Conservation (phyloP, 2,888 invertebrate species). For the Melieria picta region DNA sequence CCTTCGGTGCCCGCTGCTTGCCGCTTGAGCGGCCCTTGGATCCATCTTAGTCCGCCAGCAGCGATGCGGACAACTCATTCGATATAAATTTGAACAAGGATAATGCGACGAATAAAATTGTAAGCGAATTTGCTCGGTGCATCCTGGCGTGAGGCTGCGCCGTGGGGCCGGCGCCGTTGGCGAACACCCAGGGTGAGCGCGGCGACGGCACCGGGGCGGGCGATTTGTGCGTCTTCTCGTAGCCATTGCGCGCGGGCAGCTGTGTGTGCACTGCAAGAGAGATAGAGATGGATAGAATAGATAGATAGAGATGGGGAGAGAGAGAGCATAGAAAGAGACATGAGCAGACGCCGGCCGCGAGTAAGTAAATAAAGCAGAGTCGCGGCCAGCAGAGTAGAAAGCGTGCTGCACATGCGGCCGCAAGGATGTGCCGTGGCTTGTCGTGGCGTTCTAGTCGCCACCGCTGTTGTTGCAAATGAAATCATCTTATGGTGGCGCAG, state of each 20-base stretch:
- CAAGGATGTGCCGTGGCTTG: neutral
- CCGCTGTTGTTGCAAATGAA: neutral
- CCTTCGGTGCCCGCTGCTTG: neutral
- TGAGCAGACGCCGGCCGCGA: neutral
- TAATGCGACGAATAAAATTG: constrained; percentile 49
- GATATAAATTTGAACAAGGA: constrained; percentile 52
- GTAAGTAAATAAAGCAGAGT: neutral
- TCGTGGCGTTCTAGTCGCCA: too few species aligned
- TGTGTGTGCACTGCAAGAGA: constrained; percentile 57
- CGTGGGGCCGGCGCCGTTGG: constrained; percentile 48
- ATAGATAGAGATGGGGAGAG: too few species aligned
- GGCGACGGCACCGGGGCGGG: constrained; percentile 59
- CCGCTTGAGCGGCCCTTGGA: neutral
- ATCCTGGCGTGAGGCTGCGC: constrained; percentile 37
- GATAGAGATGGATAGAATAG: neutral
- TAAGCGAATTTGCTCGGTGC: constrained; percentile 44
- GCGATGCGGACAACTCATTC: constrained; percentile 38
- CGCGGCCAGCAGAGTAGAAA: neutral
- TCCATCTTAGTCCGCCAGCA: constrained; percentile 16
- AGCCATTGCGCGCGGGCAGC: constrained; percentile 57
- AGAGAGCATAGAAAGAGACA: neutral
- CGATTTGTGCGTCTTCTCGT: constrained; percentile 59
- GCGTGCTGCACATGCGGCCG: neutral
- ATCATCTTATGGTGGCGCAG: constrained; percentile 9
- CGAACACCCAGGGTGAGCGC: constrained; percentile 60